A percentile compares a stretch with the other conserved stretches of the same genome.
These are phyloP conservation scores for Drosophila nigromelanica DNA, from an alignment of 1,140 invertebrate species.

Conservation along the genomic window DNA sequence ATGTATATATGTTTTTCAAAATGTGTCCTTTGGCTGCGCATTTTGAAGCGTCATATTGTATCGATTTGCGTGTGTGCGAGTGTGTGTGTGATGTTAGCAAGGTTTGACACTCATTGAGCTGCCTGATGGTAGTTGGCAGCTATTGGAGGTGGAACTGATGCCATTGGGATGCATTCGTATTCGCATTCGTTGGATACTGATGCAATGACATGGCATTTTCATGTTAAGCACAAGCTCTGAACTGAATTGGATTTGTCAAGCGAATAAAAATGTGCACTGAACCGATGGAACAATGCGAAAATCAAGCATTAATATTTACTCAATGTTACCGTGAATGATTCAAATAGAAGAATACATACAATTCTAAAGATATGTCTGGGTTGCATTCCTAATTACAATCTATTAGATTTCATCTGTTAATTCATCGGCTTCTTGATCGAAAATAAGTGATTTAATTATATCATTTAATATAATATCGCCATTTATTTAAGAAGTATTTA, in stretches of 20 bases:
- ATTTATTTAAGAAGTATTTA: too few relatives aligned
- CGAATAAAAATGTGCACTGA: conserved; percentile 26
- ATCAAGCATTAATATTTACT: conserved; percentile 10
- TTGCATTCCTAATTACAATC: not conserved
- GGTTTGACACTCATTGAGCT: conserved; percentile 67
- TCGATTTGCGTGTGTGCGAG: not conserved
- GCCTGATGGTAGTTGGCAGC: conserved; percentile 55
- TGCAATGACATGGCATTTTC: conserved; percentile 43
- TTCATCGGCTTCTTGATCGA: too few relatives aligned
- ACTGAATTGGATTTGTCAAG: conserved; percentile 43
- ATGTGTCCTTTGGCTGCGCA: conserved; percentile 55
- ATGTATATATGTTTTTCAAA: conserved; percentile 34
- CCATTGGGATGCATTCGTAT: conserved; percentile 42
- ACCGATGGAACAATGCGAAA: conserved; percentile 16
- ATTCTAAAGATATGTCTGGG: not conserved
- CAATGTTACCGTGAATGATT: not conserved
- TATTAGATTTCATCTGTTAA: too few relatives aligned
- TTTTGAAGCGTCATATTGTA: conserved; percentile 33
- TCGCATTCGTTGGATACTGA: conserved; percentile 24
- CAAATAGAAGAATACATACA: not conserved
- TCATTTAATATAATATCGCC: too few relatives aligned
- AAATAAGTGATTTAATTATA: too few relatives aligned
- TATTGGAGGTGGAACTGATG: conserved; percentile 35
- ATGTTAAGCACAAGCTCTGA: conserved; percentile 40
- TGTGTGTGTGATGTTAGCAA: conserved; percentile 40